Evolutionary conservation across 2,113 vertebrate species (phyloP), one percentile per base, ranked within the genome.

Genomic region (Amblyornis subalaris): DNA sequence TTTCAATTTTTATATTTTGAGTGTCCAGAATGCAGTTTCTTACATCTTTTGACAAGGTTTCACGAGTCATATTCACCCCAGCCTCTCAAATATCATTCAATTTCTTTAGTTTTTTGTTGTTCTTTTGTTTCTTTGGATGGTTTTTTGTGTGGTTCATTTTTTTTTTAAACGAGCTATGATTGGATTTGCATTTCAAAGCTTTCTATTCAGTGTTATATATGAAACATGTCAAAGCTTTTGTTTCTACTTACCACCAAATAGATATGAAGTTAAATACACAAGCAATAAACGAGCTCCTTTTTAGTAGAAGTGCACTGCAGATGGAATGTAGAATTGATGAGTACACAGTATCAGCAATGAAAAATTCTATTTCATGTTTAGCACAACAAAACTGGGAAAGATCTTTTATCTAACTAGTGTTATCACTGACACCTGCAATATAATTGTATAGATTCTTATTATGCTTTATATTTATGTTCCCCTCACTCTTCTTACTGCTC

Each of bases 311-410:
- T 61, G 72, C 40, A 60, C n/a, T 51, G 65, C 73, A 93, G 69
- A 77, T 65, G 25, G 45, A 81, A 70, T 22, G 25, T 9, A 80
- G 75, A 92, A 93, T 64, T 88, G 75, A 94, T 84, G 85, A 84
- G 19, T 47, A 74, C 69, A 90, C 45, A 74, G 42, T 70, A 70
- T 77, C 79, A 80, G 51, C 35, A 88, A 73, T 67, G 67, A 94
- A 96, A 94, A 93, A 91, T 85, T 91, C 67, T 90, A 80, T 74
- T 96, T 95, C 76, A 92, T 87, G 72, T 90, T 89, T 90, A 93
- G 40, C 48, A 89, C 67, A 88, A 89, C 14, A 81, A 81, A 95
- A 86, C 48, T 26, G 40, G 60, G 42, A 33, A 93, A 58, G 17
- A 81, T 55, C 79, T 90, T 86, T 88, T 51, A 66, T 73, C 55